Evolutionary conservation across 2,113 vertebrate genomes (phyloP).

Genomic region (Mystacornis crossleyi): DNA sequence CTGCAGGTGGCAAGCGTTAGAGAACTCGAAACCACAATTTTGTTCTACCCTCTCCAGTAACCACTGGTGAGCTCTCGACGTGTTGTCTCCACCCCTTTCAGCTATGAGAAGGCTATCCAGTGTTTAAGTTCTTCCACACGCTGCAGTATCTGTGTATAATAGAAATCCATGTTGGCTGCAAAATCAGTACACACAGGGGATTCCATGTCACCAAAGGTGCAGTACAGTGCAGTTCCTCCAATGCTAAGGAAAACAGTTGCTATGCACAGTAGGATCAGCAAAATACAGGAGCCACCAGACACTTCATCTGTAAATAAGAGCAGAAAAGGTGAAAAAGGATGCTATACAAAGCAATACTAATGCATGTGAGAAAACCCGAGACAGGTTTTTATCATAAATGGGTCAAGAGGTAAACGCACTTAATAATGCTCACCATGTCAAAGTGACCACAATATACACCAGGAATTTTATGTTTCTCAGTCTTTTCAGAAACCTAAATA

Average conservation of each 20-base stretch:
- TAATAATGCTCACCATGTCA: background rate
- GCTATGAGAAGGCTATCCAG: constrained; percentile 86
- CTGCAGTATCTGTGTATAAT: constrained; percentile 77
- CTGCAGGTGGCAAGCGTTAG: background rate
- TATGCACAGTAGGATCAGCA: constrained; percentile 89
- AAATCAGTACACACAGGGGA: constrained; percentile 93
- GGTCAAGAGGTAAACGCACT: background rate
- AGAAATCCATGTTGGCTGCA: constrained; percentile 89
- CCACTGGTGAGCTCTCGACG: background rate
- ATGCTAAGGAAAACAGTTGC: constrained; percentile 92
- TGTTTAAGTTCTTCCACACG: constrained; percentile 81
- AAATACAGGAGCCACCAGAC: constrained; percentile 87
- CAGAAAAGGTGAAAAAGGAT: background rate
- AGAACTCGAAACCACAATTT: constrained; percentile 42
- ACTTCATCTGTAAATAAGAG: constrained; percentile 84
- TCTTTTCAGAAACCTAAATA: background rate
- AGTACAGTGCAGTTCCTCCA: constrained; percentile 93
- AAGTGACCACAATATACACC: background rate
- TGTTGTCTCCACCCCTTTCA: background rate
- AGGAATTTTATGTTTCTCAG: background rate
- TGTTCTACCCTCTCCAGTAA: background rate
- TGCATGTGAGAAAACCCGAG: background rate
- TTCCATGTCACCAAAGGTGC: constrained; percentile 85
- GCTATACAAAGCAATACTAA: background rate
- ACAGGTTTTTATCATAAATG: background rate